A percentile compares a stretch with the other conserved stretches of the same genome.
phyloP scores from a whole-genome alignment of 2,888 invertebrate genomes.

The Osmoderma eremita region DNA sequence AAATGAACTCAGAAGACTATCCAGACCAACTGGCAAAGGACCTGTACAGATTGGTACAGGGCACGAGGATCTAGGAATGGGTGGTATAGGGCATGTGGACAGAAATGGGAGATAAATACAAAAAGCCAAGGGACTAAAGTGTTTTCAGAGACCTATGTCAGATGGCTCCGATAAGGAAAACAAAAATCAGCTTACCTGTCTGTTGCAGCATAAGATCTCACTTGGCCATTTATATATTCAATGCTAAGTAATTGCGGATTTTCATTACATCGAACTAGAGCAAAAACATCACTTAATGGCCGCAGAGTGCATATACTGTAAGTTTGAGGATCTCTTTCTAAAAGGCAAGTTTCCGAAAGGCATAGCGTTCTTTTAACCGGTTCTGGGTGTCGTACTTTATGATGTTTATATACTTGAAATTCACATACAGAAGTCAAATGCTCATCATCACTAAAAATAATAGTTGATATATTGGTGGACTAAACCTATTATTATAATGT shows the following conservation, averaged over 20 bases:
- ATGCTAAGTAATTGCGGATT: constrained; percentile 94
- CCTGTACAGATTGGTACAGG: too few species aligned
- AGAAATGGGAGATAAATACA: too few species aligned
- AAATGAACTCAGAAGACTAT: too few species aligned
- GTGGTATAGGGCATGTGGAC: too few species aligned
- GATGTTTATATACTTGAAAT: constrained; percentile 94
- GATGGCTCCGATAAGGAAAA: background rate
- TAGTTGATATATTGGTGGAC: too few species aligned
- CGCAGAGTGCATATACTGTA: constrained; percentile 92
- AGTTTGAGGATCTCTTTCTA: constrained; percentile 97
- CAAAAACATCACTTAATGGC: constrained; percentile 86
- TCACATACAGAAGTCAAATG: constrained; percentile 96
- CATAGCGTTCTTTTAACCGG: constrained; percentile 90
- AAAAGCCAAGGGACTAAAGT: too few species aligned
- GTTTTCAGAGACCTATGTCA: too few species aligned
- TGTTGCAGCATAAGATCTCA: constrained; percentile 88
- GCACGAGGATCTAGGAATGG: too few species aligned
- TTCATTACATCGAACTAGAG: constrained; percentile 86
- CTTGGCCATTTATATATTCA: constrained; percentile 92
- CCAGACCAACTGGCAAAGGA: too few species aligned
- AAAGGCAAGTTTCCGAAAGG: constrained; percentile 92
- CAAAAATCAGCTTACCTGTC: constrained; percentile 73
- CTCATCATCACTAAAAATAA: constrained; percentile 83
- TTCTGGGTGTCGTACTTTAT: constrained; percentile 82
- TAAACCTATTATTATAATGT: too few species aligned